Evolutionary conservation across 2,797 vertebrate species (phyloP).

Genomic region (Orestias chungarensis): DNA sequence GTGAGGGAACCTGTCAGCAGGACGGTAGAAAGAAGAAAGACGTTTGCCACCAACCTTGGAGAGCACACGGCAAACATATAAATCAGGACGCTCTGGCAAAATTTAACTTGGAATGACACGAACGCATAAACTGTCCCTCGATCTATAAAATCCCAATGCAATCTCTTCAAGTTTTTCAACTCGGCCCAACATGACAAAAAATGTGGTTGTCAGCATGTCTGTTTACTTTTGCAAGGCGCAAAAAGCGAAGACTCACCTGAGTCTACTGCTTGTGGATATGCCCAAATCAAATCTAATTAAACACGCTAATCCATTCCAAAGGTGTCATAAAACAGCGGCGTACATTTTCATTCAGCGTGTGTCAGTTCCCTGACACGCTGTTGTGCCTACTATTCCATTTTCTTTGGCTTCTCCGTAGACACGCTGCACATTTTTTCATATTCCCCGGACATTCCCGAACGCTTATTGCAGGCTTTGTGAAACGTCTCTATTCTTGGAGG

Average conservation of each 20-base stretch:
- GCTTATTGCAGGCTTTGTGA: constrained; percentile 56
- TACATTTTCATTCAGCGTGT: constrained; percentile 22
- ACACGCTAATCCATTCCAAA: constrained; percentile 3
- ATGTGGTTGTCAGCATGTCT: neutral
- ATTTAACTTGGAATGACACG: too few species aligned
- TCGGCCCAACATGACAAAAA: neutral
- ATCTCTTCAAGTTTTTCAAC: neutral
- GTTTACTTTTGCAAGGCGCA: neutral
- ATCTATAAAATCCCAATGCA: neutral
- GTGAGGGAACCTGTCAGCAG: neutral
- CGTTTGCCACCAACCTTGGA: neutral
- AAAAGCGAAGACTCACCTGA: neutral
- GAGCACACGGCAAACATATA: neutral
- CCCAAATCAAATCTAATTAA: neutral
- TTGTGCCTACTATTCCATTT: constrained; percentile 29
- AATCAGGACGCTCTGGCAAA: neutral
- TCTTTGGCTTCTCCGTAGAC: constrained; percentile 32
- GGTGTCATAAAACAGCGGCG: neutral
- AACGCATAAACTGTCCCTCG: too few species aligned
- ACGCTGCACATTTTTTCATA: constrained; percentile 27
- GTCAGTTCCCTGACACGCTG: constrained; percentile 27
- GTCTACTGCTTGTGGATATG: neutral
- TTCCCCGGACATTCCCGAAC: constrained; percentile 45
- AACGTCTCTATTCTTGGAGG: constrained; percentile 46
- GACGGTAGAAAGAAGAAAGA: too few species aligned